These are phyloP conservation scores for Stichodactyla helianthus DNA, from an alignment of 64 coral and sea anemone species.

Conservation along the genomic window DNA sequence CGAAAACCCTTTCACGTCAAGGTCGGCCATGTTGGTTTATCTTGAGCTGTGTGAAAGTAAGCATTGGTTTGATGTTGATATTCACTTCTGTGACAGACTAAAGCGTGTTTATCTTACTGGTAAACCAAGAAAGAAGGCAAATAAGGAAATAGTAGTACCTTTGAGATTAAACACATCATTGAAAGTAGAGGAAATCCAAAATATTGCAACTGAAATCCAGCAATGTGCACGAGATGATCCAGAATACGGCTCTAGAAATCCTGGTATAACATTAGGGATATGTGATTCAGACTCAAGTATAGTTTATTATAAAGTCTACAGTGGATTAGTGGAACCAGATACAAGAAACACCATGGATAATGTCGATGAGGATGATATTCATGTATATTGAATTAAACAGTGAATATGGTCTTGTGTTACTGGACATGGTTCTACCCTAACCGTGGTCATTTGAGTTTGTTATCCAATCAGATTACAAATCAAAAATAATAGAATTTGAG, in stretches of 20 bases:
- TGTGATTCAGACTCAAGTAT: slow-evolving; percentile 24
- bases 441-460: too few relatives aligned
- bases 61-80: slow-evolving; percentile 60
- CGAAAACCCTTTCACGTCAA: slow-evolving; percentile 27
- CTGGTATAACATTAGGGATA: slow-evolving; percentile 3
- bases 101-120: slow-evolving; percentile 59
- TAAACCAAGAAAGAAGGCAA: slow-evolving; percentile 60
- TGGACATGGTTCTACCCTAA: too few relatives aligned
- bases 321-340: background rate
- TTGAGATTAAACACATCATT: slow-evolving; percentile 21
- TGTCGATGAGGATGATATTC: background rate
- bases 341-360: background rate
- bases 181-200: slow-evolving; percentile 38
- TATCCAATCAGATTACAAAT: too few relatives aligned
- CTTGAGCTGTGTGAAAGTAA: slow-evolving; percentile 60
- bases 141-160: slow-evolving; percentile 54
- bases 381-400: too few relatives aligned
- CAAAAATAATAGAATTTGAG: too few relatives aligned
- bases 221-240: too few relatives aligned
- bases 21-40: slow-evolving; percentile 72
- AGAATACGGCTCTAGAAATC: background rate
- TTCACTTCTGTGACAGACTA: slow-evolving; percentile 47
- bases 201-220: background rate
- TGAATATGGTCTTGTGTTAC: too few relatives aligned
- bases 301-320: slow-evolving; percentile 18